These are phyloP conservation scores for Aplochiton taeniatus DNA, from an alignment of 2,797 vertebrate species.

Conservation along the genomic window DNA sequence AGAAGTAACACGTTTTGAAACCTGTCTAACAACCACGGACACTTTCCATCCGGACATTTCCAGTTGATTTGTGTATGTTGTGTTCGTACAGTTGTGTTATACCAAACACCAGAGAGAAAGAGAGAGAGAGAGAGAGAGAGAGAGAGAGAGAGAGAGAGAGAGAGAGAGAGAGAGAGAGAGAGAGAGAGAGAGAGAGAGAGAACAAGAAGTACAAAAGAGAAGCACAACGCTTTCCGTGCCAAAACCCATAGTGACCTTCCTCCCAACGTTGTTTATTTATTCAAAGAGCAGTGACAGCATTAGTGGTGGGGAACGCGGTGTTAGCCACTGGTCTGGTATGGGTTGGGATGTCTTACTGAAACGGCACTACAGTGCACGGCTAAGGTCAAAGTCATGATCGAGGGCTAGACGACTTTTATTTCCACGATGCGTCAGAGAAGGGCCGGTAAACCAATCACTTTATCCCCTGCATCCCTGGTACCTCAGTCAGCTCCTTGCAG, in stretches of 20 bases:
- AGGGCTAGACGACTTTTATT: constrained; percentile 75
- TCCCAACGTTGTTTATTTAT: constrained; percentile 75
- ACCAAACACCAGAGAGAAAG: constrained; percentile 19
- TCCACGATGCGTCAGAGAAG: constrained; percentile 77
- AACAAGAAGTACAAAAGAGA: constrained; percentile 47
- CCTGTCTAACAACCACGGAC: constrained; percentile 1
- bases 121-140: too few relatives aligned
- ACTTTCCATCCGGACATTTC: constrained; percentile 4
- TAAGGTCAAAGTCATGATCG: constrained; percentile 83
- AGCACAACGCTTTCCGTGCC: constrained; percentile 38
- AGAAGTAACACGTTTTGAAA: not conserved
- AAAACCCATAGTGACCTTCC: constrained; percentile 75
- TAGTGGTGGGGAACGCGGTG: constrained; percentile 69
- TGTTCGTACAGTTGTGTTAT: constrained; percentile 23
- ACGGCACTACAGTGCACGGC: constrained; percentile 76
- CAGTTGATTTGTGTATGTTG: constrained; percentile 20
- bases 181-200: too few relatives aligned
- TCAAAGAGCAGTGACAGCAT: constrained; percentile 71
- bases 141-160: too few relatives aligned
- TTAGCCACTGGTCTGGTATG: constrained; percentile 68
- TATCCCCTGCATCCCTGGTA: constrained; percentile 45
- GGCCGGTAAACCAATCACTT: constrained; percentile 78
- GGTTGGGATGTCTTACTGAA: constrained; percentile 76
- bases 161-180: too few relatives aligned
- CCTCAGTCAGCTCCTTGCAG: constrained; percentile 41